Conservation (phyloP, 2,888 invertebrate genomes). For the Mythimna lalbum region DNA sequence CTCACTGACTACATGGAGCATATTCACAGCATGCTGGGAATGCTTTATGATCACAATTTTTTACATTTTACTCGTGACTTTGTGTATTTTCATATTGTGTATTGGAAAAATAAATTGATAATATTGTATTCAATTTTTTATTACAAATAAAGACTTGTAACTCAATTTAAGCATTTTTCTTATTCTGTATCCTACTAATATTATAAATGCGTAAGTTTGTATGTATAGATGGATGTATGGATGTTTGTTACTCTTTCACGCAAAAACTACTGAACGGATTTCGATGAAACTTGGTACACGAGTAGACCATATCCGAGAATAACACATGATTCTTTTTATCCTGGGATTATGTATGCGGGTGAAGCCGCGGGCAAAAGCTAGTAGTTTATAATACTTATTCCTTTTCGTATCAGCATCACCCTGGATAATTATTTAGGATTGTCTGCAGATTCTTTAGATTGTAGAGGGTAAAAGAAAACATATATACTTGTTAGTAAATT, state of each 20-base stretch:
- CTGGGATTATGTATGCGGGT: too few species aligned
- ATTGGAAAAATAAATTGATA: slow-evolving; percentile 66
- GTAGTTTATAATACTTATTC: neutral
- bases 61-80: slow-evolving; percentile 58
- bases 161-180: slow-evolving; percentile 37
- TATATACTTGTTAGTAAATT: slow-evolving; percentile 60
- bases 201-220: too few species aligned
- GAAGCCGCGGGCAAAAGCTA: too few species aligned
- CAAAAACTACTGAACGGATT: too few species aligned
- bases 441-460: neutral
- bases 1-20: slow-evolving; percentile 13
- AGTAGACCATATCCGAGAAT: too few species aligned
- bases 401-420: neutral
- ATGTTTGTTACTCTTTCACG: too few species aligned
- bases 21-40: slow-evolving; percentile 24
- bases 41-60: slow-evolving; percentile 41
- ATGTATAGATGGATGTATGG: too few species aligned
- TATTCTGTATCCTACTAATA: too few species aligned
- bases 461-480: slow-evolving; percentile 14
- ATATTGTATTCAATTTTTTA: slow-evolving; percentile 64
- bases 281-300: too few species aligned
- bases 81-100: slow-evolving; percentile 64
- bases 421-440: neutral
- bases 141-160: slow-evolving; percentile 65
- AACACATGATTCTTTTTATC: too few species aligned